Percentiles rank a stretch among this genome's conserved stretches.
phyloP scores from a whole-genome alignment of 2,888 invertebrate species.

The Acholoe squamosa region DNA sequence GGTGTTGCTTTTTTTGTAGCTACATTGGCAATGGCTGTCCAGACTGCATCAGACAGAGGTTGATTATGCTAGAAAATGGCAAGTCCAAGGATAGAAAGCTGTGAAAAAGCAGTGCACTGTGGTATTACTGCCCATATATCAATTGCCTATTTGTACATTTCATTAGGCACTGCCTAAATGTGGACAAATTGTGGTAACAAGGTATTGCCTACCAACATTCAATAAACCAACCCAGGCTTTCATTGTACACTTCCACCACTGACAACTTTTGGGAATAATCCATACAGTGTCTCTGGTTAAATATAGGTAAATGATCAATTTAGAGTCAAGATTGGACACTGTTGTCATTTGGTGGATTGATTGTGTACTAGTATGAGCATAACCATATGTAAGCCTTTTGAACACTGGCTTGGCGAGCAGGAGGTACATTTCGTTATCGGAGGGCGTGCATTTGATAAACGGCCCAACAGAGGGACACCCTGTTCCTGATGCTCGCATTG shows the following conservation, averaged over 20 bases:
- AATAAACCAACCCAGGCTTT: slow-evolving; percentile 16
- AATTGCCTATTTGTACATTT: no score
- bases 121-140: no score
- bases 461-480: background rate
- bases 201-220: background rate
- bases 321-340: slow-evolving; percentile 9
- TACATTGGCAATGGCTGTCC: no score
- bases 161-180: no score
- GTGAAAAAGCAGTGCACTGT: no score
- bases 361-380: background rate
- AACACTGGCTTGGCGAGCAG: background rate
- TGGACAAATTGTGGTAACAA: background rate
- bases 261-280: background rate
- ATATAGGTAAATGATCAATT: slow-evolving; percentile 17
- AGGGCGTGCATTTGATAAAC: no score
- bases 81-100: no score
- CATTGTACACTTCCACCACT: slow-evolving; percentile 7
- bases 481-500: background rate
- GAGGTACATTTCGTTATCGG: background rate
- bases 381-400: slow-evolving; percentile 15
- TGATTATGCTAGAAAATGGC: no score
- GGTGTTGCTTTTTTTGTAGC: no score
- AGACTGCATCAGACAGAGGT: no score
- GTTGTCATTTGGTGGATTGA: background rate
- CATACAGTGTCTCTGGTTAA: background rate